A percentile compares a stretch with the other conserved stretches of the same genome.
Evolutionary conservation across 2,113 vertebrate genomes (phyloP).

Genomic region (Dicrurus megarhynchus): DNA sequence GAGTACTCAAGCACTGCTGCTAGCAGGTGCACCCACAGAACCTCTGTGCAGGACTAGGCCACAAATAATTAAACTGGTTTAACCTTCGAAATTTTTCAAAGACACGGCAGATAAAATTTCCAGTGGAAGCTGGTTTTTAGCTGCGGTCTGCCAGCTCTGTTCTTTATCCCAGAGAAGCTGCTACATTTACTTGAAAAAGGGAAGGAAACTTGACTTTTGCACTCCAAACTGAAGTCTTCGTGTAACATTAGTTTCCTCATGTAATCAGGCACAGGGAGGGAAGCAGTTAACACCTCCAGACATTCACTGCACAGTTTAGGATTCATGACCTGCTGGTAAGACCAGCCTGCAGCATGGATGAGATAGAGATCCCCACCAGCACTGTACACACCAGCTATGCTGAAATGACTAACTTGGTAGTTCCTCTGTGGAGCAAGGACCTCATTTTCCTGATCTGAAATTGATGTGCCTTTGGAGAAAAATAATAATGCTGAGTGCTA

Average conservation of each 20-base stretch:
- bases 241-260: rapidly evolving
- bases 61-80: not conserved
- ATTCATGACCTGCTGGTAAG: rapidly evolving
- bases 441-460: not conserved
- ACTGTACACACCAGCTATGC: no score
- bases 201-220: not conserved
- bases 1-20: no score
- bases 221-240: not conserved
- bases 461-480: not conserved
- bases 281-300: not conserved
- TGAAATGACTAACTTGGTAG: not conserved
- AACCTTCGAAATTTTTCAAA: not conserved
- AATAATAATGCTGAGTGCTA: not conserved
- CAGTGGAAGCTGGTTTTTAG: not conserved
- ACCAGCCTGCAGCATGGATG: not conserved
- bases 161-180: not conserved
- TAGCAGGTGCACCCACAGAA: not conserved
- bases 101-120: not conserved
- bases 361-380: not conserved
- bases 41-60: not conserved
- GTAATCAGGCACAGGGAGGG: not conserved
- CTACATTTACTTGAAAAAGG: not conserved
- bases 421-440: rapidly evolving
- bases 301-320: not conserved
- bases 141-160: not conserved